These are phyloP conservation scores for Rhopilema esculentum DNA, from an alignment of 30 jellyfish, hydroid and myxozoan genomes.

Conservation along the genomic window DNA sequence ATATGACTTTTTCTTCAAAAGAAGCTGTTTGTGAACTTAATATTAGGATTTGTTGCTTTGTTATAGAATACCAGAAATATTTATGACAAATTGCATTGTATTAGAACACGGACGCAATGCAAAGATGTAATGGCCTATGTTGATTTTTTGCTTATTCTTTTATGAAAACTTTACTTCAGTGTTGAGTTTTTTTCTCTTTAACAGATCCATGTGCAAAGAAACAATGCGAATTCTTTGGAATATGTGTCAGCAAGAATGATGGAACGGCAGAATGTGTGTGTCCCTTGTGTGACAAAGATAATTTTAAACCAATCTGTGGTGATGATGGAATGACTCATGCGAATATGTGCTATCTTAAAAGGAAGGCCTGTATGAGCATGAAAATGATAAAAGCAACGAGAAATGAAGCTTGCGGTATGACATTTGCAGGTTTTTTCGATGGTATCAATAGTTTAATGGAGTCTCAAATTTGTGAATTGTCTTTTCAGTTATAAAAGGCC, in stretches of 20 bases:
- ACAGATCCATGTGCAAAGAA: conserved; percentile 77
- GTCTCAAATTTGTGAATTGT: no score
- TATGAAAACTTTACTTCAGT: no score
- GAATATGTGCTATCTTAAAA: conserved; percentile 38
- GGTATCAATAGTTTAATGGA: no score
- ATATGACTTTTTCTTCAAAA: no score
- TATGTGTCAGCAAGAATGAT: conserved; percentile 58
- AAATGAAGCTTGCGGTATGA: conserved; percentile 64
- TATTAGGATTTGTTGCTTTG: no score
- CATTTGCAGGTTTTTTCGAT: neutral
- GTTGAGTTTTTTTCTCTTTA: neutral
- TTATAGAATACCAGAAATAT: no score
- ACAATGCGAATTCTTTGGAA: conserved; percentile 48
- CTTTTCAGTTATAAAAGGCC: no score
- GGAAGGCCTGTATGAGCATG: conserved; percentile 29
- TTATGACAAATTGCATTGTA: no score
- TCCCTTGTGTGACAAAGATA: conserved; percentile 49
- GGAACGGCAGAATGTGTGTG: conserved; percentile 82
- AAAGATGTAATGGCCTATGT: no score
- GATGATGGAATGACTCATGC: conserved; percentile 61
- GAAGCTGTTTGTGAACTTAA: no score
- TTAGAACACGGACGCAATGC: no score
- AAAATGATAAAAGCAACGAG: conserved; percentile 4
- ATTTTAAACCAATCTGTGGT: conserved; percentile 74
- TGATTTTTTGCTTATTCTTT: no score